A percentile compares a stretch with the other conserved stretches of the same genome.
phyloP scores from a whole-genome alignment of 1,140 invertebrate species.

The Drosophila pachea region DNA sequence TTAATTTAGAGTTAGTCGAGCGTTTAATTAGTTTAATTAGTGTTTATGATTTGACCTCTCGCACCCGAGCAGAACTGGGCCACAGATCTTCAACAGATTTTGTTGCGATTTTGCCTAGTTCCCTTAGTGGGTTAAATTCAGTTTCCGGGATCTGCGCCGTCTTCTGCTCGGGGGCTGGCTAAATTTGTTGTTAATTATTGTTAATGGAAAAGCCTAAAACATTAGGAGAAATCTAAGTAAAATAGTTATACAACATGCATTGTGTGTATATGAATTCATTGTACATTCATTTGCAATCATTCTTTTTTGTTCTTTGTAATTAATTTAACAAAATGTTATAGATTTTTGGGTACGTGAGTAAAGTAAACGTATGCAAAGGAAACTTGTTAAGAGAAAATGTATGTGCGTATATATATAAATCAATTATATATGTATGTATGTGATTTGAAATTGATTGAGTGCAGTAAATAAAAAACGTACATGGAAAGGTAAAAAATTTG shows the following conservation, averaged over 20 bases:
- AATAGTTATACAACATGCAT: constrained; percentile 31
- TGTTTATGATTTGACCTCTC: constrained; percentile 17
- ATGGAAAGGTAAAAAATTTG: constrained; percentile 30
- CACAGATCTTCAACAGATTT: constrained; percentile 50
- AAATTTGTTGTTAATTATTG: constrained; percentile 35
- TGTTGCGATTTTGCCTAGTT: constrained; percentile 72
- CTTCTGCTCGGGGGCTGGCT: constrained; percentile 39
- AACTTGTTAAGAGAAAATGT: constrained; percentile 36
- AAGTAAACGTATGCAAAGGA: constrained; percentile 53
- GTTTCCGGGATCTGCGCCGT: constrained; percentile 50
- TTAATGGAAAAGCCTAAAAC: neutral
- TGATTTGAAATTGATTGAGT: constrained; percentile 33
- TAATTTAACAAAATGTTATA: constrained; percentile 58
- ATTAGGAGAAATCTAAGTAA: neutral
- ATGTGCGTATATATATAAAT: neutral
- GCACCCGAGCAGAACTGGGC: constrained; percentile 37
- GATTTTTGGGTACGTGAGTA: constrained; percentile 51
- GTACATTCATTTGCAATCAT: constrained; percentile 51
- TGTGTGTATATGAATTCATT: constrained; percentile 58
- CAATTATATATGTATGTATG: constrained; percentile 21
- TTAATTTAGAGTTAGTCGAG: constrained; percentile 50
- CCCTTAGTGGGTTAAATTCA: constrained; percentile 74
- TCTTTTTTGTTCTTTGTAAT: constrained; percentile 13
- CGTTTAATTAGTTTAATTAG: constrained; percentile 37
- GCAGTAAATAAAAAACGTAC: constrained; percentile 38